These are phyloP conservation scores for Geodia barretti DNA, from an alignment of 37 sponge, comb jelly and placozoan genomes.

Conservation along the genomic window DNA sequence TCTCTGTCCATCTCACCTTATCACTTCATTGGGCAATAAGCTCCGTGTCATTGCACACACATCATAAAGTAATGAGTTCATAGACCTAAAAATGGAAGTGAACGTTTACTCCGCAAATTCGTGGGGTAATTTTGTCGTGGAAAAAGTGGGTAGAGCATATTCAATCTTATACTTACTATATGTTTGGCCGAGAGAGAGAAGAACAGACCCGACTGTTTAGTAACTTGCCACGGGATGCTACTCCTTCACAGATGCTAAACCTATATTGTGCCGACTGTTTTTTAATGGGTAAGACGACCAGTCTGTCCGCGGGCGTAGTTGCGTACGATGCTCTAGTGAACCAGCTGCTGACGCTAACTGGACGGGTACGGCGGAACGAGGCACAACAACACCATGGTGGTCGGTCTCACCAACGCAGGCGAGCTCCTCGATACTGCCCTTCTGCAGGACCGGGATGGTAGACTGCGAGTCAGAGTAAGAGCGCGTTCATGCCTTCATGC, in stretches of 20 bases:
- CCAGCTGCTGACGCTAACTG: slow-evolving; percentile 81
- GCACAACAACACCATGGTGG: slow-evolving; percentile 78
- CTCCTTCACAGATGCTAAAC: background rate
- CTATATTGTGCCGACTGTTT: background rate
- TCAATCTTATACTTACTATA: too few relatives aligned
- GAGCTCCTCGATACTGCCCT: slow-evolving; percentile 89
- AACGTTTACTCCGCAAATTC: too few relatives aligned
- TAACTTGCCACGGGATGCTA: background rate
- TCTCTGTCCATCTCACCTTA: slow-evolving; percentile 1
- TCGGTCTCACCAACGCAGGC: slow-evolving; percentile 77
- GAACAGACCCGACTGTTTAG: too few relatives aligned
- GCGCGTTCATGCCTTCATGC: too few relatives aligned
- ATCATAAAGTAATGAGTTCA: too few relatives aligned
- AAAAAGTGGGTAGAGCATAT: too few relatives aligned
- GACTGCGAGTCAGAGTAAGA: too few relatives aligned
- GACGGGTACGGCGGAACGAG: slow-evolving; percentile 68
- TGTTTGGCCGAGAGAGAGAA: too few relatives aligned
- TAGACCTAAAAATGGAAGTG: too few relatives aligned
- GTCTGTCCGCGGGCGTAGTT: slow-evolving; percentile 70
- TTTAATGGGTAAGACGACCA: slow-evolving; percentile 37
- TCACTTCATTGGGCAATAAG: background rate
- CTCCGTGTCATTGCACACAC: too few relatives aligned
- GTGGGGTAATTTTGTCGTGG: too few relatives aligned
- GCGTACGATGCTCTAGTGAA: slow-evolving; percentile 92
- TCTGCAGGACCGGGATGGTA: too few relatives aligned